Evolutionary conservation across 2,888 invertebrate genomes (phyloP).

Genomic region (Drosophila monieri): DNA sequence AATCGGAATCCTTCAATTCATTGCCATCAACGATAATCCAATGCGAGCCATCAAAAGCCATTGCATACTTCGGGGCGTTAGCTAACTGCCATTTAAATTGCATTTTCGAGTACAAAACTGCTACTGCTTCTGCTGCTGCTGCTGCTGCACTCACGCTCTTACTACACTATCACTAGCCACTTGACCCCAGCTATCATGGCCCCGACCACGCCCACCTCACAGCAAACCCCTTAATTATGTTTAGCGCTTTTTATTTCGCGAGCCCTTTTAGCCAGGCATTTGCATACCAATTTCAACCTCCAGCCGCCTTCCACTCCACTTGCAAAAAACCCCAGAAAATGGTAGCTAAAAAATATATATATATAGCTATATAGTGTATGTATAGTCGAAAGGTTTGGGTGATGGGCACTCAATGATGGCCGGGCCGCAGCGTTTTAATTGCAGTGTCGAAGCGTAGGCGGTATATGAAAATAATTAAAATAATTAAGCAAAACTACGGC

Average conservation of each 20-base stretch:
- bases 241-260: constrained; percentile 46
- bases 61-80: constrained; percentile 37
- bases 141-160: constrained; percentile 4
- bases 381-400: constrained; percentile 1
- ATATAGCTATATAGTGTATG: background rate
- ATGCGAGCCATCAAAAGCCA: constrained; percentile 34
- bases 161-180: constrained; percentile 37
- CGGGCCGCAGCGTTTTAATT: constrained; percentile 67
- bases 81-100: constrained; percentile 45
- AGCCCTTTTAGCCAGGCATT: constrained; percentile 53
- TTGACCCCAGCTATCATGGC: constrained; percentile 13
- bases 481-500: constrained; percentile 74
- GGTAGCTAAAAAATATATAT: constrained; percentile 11
- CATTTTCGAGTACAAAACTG: constrained; percentile 36
- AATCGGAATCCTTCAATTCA: constrained; percentile 24
- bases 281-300: constrained; percentile 68
- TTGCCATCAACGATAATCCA: constrained; percentile 33
- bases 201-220: constrained; percentile 8
- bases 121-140: constrained; percentile 2
- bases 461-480: constrained; percentile 74
- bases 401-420: constrained; percentile 48
- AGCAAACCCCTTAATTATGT: constrained; percentile 52
- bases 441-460: constrained; percentile 62
- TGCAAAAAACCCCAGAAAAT: constrained; percentile 28
- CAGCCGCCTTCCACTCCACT: constrained; percentile 33